Evolutionary conservation across 2,888 invertebrate species (phyloP), one percentile per base, ranked within the genome.

Genomic region (Idaea dimidiata): DNA sequence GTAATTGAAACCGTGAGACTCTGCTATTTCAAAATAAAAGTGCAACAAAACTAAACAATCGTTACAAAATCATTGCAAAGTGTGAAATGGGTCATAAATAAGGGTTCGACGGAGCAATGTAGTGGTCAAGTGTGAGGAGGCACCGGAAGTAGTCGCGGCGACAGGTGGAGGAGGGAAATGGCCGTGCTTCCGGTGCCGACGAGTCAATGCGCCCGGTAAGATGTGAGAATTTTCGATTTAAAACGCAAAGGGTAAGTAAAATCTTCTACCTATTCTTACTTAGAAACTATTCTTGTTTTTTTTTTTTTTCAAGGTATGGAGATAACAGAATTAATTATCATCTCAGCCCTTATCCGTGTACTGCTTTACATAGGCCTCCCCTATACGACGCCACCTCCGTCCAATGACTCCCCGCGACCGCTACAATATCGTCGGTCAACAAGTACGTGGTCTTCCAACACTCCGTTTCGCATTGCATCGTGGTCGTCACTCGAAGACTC

Each of bases 131-230:
- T 74, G 78, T 64, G 69, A 69, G 66, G 43, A 43, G 43, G 3
- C 5, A 73, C 84, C 87, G 89, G 89, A 89, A 84, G 85, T 78
- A 73, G 75, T 73, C 76, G 76, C 74, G 84, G 84, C 81, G 88
- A 85, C 89, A 89, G 88, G 89, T 89, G 88, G 86, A 73, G 80
- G 67, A 68, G 78, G 87, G 87, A 86, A 87, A 88, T 88, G 88
- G 86, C 81, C 79, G 75, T 75, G 73, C 80, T 82, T 89, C 88
- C 88, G 86, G 81, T 76, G 66, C 64, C 67, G 63, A 64, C 67
- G 60, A 61, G 66, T 62, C 68, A 64, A 24, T 5, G 24, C 24
- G 24, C 65, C 61, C 63, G 63, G 66, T 66, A 66, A 69, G 64
- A 64, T 61, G 63, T 16, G 66, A 66, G 69, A 68, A 68, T 43